Conservation (phyloP, 2,888 invertebrate species). For the Campoplex capitator region DNA sequence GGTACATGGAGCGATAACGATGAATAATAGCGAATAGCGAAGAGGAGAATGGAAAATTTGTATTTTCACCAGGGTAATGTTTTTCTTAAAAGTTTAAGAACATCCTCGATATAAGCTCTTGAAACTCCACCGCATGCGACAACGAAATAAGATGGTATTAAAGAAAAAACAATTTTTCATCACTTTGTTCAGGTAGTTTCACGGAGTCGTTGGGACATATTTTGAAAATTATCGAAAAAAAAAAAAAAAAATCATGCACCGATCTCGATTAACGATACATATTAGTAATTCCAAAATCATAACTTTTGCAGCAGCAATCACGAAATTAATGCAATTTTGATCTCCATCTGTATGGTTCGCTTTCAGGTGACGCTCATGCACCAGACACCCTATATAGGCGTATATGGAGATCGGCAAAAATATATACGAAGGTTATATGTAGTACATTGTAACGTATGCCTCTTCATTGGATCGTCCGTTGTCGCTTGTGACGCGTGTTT, state of each 20-base stretch:
- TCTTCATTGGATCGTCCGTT: constrained; percentile 12
- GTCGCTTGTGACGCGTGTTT: constrained; percentile 37
- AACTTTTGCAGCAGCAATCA: too few species aligned
- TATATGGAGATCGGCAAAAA: not conserved
- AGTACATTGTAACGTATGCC: not conserved
- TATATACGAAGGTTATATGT: too few species aligned
- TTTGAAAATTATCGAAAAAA: not conserved
- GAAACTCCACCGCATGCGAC: too few species aligned
- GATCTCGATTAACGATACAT: not conserved
- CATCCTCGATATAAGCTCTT: too few species aligned
- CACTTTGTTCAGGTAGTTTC: not conserved
- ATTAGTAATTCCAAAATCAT: not conserved
- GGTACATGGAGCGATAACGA: too few species aligned
- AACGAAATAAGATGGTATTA: too few species aligned
- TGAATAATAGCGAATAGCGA: too few species aligned
- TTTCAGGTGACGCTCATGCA: not conserved
- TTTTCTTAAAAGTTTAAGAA: too few species aligned
- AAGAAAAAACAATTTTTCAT: not conserved
- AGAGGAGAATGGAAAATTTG: too few species aligned
- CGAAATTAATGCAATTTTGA: not conserved
- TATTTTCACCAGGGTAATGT: too few species aligned
- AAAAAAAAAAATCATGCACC: too few species aligned
- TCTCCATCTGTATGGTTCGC: not conserved
- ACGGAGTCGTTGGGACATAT: too few species aligned
- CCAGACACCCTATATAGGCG: not conserved